Conservation (phyloP, 2,797 vertebrate species). For the Lagocephalus sceleratus region DNA sequence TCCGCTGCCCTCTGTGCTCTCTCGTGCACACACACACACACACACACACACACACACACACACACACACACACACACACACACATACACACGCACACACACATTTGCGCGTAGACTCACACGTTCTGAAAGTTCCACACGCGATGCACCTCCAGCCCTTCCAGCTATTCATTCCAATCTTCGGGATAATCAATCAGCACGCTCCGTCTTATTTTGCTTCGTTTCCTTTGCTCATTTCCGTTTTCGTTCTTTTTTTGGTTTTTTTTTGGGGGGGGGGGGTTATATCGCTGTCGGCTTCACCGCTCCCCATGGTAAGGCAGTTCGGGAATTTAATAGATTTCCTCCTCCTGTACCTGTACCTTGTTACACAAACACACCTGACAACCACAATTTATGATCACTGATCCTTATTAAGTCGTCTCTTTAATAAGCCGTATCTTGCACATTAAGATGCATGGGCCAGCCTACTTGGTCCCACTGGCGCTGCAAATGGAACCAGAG, state of each 20-base stretch:
- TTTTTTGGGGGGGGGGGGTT: too few species aligned
- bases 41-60: background rate
- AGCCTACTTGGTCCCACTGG: too few species aligned
- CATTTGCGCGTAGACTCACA: conserved; percentile 4
- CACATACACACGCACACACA: background rate
- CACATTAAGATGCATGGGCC: too few species aligned
- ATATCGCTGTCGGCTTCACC: conserved; percentile 26
- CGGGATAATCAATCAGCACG: conserved; percentile 50
- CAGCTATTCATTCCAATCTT: conserved; percentile 33
- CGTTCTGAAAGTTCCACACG: background rate
- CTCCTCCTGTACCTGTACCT: too few species aligned
- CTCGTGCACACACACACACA: background rate
- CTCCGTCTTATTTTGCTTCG: conserved; percentile 34
- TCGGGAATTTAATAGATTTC: conserved; percentile 1
- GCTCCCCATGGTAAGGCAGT: background rate
- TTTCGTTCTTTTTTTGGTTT: conserved; percentile 9
- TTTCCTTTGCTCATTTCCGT: conserved; percentile 33
- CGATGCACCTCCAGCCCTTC: conserved; percentile 18
- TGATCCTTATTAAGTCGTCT: too few species aligned
- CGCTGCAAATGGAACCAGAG: too few species aligned
- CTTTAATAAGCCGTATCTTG: too few species aligned
- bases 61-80: conserved; percentile 6
- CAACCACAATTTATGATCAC: background rate
- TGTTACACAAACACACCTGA: too few species aligned
- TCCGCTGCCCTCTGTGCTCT: background rate